Evolutionary conservation across 1,140 invertebrate species (phyloP), one percentile per base, ranked within the genome.

Genomic region (Anadara kagoshimensis): DNA sequence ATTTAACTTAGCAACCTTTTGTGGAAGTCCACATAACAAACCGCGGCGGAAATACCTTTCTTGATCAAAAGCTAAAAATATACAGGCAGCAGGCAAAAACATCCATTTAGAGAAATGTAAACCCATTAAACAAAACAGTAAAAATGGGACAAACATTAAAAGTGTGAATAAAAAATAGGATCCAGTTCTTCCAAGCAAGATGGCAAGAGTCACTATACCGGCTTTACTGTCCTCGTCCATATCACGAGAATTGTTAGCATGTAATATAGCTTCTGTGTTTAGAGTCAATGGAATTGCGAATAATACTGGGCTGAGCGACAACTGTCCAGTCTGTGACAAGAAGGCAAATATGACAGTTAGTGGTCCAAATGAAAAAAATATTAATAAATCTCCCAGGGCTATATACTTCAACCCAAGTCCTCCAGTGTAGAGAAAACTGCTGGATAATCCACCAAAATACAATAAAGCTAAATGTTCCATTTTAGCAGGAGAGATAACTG

Each of bases 391-490:
- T 51, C 96, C 96, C 26, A 97, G 89, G 5, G 95, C 96, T 81
- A 97, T 96, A 81, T 97, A 97, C 87, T 97, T 98, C 45, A 97
- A 92, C 59, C 96, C 96, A 82, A 89, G 73, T n/a, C 96, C 96
- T 56, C 96, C 96, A 0, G 96, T 97, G 78, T 92, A 92, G 5
- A 98, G 73, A 75, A 85, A 89, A 67, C 86, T 88, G n/a, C 95
- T 96, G n/a, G 96, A 98, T 53, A 98, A 86, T 0, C 97, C 97
- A 65, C 97, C 96, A 90, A 98, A 98, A 86, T 97, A 98, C 0
- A 98, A 94, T 11, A 98, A 89, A 3, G 97, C 96, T 73, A 98
- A 90, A 87, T 98, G 96, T 88, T 97, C 96, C 94, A 98, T 95
- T 87, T 94, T 94, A 0, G 96, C 96, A 10, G 95, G 94, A 53